Conservation (phyloP, 2,888 invertebrate species). For the Phragmatobia fuliginosa region DNA sequence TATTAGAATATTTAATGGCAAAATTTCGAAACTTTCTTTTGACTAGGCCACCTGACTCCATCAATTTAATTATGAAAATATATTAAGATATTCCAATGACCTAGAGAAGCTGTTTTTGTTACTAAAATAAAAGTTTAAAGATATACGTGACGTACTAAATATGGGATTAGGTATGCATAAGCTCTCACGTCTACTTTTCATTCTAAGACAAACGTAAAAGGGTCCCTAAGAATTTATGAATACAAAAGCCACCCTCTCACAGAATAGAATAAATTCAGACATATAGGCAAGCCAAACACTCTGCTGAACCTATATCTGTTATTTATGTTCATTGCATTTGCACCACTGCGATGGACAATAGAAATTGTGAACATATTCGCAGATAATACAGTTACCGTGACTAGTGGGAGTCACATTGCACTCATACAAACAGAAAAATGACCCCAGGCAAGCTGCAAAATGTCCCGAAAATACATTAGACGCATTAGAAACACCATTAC, state of each 20-base stretch:
- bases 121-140: background rate
- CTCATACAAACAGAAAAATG: conserved; percentile 83
- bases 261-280: conserved; percentile 59
- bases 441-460: conserved; percentile 85
- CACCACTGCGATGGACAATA: conserved; percentile 79
- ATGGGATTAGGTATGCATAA: background rate
- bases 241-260: conserved; percentile 40
- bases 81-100: background rate
- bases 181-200: background rate
- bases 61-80: background rate
- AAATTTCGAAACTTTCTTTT: background rate
- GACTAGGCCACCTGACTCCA: background rate
- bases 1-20: background rate
- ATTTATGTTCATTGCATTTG: conserved; percentile 82
- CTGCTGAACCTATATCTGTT: conserved; percentile 68
- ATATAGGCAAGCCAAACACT: conserved; percentile 57
- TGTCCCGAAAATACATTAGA: conserved; percentile 86
- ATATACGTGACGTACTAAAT: background rate
- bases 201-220: conserved; percentile 14
- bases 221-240: conserved; percentile 40
- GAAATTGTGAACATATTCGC: conserved; percentile 85
- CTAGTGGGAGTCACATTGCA: conserved; percentile 73
- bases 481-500: conserved; percentile 85
- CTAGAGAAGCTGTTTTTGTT: background rate
- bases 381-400: conserved; percentile 83